phyloP scores from a whole-genome alignment of 2,888 invertebrate genomes.

The Phengaris alcon region DNA sequence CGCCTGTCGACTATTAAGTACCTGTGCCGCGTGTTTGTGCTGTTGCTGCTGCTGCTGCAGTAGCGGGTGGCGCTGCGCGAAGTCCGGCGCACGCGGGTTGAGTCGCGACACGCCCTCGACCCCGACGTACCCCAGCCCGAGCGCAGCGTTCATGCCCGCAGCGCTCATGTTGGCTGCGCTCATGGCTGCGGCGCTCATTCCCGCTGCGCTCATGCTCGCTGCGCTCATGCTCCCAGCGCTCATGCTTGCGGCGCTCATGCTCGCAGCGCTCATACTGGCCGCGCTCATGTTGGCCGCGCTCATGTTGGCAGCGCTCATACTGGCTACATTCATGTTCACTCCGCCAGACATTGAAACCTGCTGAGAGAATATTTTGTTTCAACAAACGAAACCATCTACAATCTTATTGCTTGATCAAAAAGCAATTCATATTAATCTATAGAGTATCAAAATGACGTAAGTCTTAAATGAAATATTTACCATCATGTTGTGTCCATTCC shows the following conservation, averaged over 20 bases:
- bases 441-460: background rate
- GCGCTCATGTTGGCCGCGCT: conserved; percentile 38
- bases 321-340: conserved; percentile 44
- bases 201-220: conserved; percentile 38
- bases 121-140: conserved; percentile 54
- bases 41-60: conserved; percentile 46
- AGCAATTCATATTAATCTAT: background rate
- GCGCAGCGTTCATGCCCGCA: conserved; percentile 37
- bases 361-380: conserved; percentile 12
- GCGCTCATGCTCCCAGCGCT: conserved; percentile 35
- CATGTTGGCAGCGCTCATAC: conserved; percentile 33
- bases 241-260: conserved; percentile 30
- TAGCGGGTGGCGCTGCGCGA: conserved; percentile 66
- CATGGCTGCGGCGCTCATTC: conserved; percentile 41
- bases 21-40: conserved; percentile 57
- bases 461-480: conserved; percentile 44
- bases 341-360: conserved; percentile 46
- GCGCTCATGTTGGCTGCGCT: conserved; percentile 51
- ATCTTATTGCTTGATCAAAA: no score
- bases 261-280: conserved; percentile 38
- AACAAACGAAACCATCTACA: background rate
- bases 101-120: conserved; percentile 69
- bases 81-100: conserved; percentile 75
- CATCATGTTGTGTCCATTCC: conserved; percentile 76
- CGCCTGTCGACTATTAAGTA: conserved; percentile 33